These are phyloP conservation scores for Gila robusta DNA, from an alignment of 2,797 vertebrate genomes.

Conservation along the genomic window DNA sequence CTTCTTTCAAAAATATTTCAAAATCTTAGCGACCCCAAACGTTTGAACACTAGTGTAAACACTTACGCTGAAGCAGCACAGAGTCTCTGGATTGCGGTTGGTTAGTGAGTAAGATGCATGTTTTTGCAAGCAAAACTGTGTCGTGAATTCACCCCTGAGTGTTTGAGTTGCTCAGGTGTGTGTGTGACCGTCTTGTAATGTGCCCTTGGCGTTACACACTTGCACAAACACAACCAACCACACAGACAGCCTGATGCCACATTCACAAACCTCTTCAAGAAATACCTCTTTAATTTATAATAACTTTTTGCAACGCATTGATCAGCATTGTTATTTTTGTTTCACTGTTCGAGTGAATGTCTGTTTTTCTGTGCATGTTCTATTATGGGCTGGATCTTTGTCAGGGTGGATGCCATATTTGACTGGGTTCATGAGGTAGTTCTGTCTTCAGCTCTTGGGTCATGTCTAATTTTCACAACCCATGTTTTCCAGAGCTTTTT, in stretches of 20 bases:
- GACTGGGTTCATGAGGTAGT: neutral
- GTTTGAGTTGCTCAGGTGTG: neutral
- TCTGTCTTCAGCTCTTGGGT: neutral
- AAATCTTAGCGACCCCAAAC: neutral
- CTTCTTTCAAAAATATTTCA: neutral
- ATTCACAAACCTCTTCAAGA: slow-evolving; percentile 21
- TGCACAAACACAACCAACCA: slow-evolving; percentile 16
- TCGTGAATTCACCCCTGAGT: neutral
- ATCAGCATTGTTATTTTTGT: neutral
- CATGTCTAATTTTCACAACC: neutral
- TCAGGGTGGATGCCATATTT: neutral
- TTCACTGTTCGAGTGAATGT: neutral
- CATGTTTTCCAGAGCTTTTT: neutral
- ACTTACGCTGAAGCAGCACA: too few relatives aligned
- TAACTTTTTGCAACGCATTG: neutral
- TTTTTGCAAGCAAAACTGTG: neutral
- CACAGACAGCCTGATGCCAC: neutral
- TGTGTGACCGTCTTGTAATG: slow-evolving; percentile 4
- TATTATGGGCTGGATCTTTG: neutral
- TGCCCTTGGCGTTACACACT: slow-evolving; percentile 20
- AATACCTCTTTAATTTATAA: slow-evolving; percentile 36
- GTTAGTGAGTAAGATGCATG: neutral
- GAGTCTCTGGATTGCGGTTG: neutral
- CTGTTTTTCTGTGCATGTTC: slow-evolving; percentile 1
- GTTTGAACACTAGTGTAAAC: neutral